phyloP scores from a whole-genome alignment of 2,113 vertebrate genomes.

The Mormoops blainvillei region DNA sequence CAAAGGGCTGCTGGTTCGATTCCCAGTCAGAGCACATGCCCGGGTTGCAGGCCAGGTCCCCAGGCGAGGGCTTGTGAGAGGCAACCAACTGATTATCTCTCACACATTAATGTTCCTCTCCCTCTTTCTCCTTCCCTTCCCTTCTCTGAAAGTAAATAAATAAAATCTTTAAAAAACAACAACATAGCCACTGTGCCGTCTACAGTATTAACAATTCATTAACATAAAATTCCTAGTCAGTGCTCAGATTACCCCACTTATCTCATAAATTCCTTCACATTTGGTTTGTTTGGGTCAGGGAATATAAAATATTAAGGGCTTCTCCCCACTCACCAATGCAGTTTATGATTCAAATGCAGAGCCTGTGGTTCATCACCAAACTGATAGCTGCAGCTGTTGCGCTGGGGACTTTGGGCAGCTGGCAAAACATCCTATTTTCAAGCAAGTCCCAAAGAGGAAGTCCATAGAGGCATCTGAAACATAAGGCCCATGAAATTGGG shows the following conservation, averaged over 20 bases:
- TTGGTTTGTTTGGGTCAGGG: background rate
- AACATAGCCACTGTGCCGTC: background rate
- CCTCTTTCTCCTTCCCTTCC: too few relatives aligned
- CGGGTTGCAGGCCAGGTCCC: too few relatives aligned
- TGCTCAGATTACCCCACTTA: background rate
- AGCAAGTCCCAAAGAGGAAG: slow-evolving; percentile 28
- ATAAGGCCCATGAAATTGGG: slow-evolving; percentile 18
- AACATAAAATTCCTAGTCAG: background rate
- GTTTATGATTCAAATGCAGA: background rate
- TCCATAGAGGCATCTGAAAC: slow-evolving; percentile 29
- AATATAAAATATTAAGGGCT: background rate
- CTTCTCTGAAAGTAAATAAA: too few relatives aligned
- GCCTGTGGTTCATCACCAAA: background rate
- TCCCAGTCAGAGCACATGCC: too few relatives aligned
- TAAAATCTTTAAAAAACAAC: background rate
- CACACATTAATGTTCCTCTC: too few relatives aligned
- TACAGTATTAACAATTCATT: slow-evolving; percentile 12
- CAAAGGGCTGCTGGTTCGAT: too few relatives aligned
- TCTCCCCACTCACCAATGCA: background rate
- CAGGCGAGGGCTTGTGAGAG: too few relatives aligned
- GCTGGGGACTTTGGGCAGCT: background rate
- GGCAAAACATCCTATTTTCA: slow-evolving; percentile 40
- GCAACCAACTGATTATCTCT: too few relatives aligned
- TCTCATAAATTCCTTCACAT: background rate
- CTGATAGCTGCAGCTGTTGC: background rate